Conservation (phyloP, 2,113 vertebrate genomes). For the Grammomys dolichurus region DNA sequence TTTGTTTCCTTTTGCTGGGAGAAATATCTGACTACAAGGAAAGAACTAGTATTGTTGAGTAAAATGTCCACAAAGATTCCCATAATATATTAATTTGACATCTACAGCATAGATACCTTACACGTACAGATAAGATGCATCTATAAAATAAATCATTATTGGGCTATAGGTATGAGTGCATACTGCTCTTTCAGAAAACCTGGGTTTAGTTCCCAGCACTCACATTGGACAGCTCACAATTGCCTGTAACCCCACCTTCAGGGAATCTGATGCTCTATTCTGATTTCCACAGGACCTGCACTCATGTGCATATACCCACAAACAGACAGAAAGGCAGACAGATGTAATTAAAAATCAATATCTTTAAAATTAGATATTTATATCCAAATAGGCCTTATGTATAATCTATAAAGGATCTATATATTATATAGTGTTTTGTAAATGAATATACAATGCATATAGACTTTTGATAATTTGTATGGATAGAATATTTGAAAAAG, state of each 20-base stretch:
- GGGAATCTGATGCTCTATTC: not conserved
- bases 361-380: not conserved
- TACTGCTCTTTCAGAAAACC: not conserved
- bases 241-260: not conserved
- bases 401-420: not conserved
- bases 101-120: not conserved
- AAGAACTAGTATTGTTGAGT: not conserved
- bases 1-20: too few species aligned
- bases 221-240: too few species aligned
- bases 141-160: not conserved
- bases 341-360: too few species aligned
- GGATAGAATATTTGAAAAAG: constrained; percentile 19
- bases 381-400: not conserved
- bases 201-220: not conserved
- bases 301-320: not conserved
- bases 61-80: not conserved
- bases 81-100: not conserved
- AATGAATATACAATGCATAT: not conserved
- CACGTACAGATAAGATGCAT: not conserved
- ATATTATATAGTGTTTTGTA: not conserved
- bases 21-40: not conserved
- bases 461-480: not conserved
- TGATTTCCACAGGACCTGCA: not conserved
- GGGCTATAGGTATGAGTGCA: not conserved
- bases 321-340: not conserved